Conservation (phyloP, 2,113 vertebrate genomes). For the Octodon degus region DNA sequence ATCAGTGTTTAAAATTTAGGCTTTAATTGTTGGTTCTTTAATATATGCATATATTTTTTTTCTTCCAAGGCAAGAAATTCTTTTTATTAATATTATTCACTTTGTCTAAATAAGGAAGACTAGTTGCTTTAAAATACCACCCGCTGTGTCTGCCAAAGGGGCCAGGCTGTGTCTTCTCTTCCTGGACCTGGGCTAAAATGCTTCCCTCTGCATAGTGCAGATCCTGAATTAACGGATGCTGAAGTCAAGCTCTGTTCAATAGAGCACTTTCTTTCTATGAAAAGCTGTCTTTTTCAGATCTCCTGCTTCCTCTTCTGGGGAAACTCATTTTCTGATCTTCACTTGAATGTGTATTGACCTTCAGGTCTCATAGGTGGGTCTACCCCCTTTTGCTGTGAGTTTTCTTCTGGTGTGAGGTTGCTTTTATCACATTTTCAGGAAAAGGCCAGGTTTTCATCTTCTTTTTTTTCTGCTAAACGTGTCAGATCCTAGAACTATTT, state of each 20-base stretch:
- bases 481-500: slow-evolving; percentile 77
- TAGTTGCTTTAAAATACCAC: slow-evolving; percentile 24
- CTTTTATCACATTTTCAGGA: slow-evolving; percentile 79
- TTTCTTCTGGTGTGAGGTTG: slow-evolving; percentile 72
- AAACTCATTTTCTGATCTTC: slow-evolving; percentile 77
- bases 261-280: slow-evolving; percentile 54
- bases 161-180: slow-evolving; percentile 11
- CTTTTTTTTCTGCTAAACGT: slow-evolving; percentile 69
- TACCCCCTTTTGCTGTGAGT: slow-evolving; percentile 63
- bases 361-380: slow-evolving; percentile 67
- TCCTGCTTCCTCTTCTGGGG: slow-evolving; percentile 66
- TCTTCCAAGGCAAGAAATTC: background rate
- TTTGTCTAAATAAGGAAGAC: background rate
- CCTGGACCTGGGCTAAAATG: background rate
- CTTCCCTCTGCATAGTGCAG: background rate
- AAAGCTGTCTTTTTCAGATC: slow-evolving; percentile 66
- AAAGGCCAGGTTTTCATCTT: slow-evolving; percentile 74
- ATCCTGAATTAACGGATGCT: slow-evolving; percentile 38
- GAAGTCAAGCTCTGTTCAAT: slow-evolving; percentile 56
- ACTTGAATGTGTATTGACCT: slow-evolving; percentile 76
- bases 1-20: slow-evolving; percentile 29
- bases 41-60: slow-evolving; percentile 13
- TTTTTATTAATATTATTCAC: background rate
- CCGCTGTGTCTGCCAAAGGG: background rate
- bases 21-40: background rate